phyloP scores from a whole-genome alignment of 1,140 invertebrate species.

The Capitella teleta region DNA sequence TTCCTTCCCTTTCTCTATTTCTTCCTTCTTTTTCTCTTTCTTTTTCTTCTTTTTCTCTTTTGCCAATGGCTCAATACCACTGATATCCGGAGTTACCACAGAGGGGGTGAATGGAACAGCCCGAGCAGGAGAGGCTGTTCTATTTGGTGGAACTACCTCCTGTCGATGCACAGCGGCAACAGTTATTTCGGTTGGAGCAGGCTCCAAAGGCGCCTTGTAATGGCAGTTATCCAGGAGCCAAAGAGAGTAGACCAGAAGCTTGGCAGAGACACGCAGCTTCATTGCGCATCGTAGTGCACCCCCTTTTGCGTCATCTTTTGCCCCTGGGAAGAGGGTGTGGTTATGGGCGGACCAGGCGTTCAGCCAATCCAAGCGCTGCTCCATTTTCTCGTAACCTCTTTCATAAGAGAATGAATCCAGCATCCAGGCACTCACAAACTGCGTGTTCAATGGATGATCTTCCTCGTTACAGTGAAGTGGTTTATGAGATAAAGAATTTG shows the following conservation, averaged over 20 bases:
- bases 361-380: constrained; percentile 30
- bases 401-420: constrained; percentile 8
- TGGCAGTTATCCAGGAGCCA: constrained; percentile 9
- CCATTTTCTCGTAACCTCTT: background rate
- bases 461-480: too few species aligned
- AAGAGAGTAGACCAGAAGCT: constrained; percentile 6
- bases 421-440: background rate
- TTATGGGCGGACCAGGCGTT: constrained; percentile 27
- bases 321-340: constrained; percentile 16
- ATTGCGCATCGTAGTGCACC: background rate
- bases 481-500: too few species aligned
- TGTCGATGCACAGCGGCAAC: background rate
- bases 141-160: too few species aligned
- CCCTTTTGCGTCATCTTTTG: background rate
- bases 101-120: too few species aligned
- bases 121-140: too few species aligned
- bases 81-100: too few species aligned
- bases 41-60: constrained; percentile 5
- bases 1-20: constrained; percentile 10
- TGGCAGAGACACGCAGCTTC: constrained; percentile 2
- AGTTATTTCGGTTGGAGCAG: background rate
- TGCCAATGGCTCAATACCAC: background rate
- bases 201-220: background rate
- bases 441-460: background rate
- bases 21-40: background rate